Conservation (phyloP, 2,888 invertebrate species). For the Micoletzkya japonica region DNA sequence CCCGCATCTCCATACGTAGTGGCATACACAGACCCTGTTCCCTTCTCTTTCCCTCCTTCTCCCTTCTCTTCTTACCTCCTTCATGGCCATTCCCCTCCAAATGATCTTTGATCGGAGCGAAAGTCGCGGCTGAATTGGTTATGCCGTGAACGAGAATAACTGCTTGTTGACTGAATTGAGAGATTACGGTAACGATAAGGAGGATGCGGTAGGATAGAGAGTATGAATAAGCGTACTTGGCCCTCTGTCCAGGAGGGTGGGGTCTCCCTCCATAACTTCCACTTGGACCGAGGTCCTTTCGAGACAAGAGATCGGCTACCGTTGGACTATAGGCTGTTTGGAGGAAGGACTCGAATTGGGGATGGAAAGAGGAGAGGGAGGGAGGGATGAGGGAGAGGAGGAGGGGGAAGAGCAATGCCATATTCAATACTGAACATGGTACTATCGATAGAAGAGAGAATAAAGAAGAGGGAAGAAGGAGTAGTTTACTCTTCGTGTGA, state of each 20-base stretch:
- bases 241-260: slow-evolving; percentile 27
- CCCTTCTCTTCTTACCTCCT: neutral
- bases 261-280: slow-evolving; percentile 47
- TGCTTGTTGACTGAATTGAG: slow-evolving; percentile 37
- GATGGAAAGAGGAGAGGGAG: slow-evolving; percentile 2
- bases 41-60: neutral
- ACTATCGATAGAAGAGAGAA: too few relatives aligned
- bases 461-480: too few relatives aligned
- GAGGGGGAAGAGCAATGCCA: neutral
- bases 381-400: neutral
- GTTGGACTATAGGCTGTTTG: slow-evolving; percentile 34
- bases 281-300: slow-evolving; percentile 41
- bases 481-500: too few relatives aligned
- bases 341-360: slow-evolving; percentile 20
- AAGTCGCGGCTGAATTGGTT: slow-evolving; percentile 44
- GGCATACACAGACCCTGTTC: slow-evolving; percentile 48
- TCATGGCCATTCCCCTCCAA: slow-evolving; percentile 24
- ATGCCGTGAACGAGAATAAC: slow-evolving; percentile 51
- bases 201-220: too few relatives aligned
- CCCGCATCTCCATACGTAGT: slow-evolving; percentile 62
- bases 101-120: slow-evolving; percentile 34
- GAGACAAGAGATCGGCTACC: slow-evolving; percentile 33
- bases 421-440: too few relatives aligned
- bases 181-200: neutral
- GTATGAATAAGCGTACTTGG: slow-evolving; percentile 36